These are phyloP conservation scores for Drosophila bocki DNA, from an alignment of 1,140 invertebrate genomes.

Conservation along the genomic window DNA sequence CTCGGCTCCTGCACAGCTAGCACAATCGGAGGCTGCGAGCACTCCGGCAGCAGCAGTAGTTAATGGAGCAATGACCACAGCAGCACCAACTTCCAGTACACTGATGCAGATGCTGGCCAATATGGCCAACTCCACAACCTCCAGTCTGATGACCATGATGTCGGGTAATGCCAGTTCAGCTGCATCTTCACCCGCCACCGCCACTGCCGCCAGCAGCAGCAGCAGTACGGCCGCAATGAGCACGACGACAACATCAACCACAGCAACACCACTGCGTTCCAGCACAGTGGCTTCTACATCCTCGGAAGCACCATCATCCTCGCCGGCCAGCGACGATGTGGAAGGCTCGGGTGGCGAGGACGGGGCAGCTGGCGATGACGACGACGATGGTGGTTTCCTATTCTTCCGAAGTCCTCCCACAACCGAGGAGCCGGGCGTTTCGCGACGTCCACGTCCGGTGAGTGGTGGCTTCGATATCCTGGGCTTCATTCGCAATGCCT, in stretches of 20 bases:
- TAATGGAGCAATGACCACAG: conserved; percentile 4
- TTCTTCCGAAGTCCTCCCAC: conserved; percentile 50
- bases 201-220: conserved; percentile 7
- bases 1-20: neutral
- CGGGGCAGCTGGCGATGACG: conserved; percentile 21
- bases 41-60: neutral
- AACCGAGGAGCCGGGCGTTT: conserved; percentile 50
- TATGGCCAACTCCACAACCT: conserved; percentile 35
- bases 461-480: conserved; percentile 74
- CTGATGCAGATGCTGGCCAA: conserved; percentile 36
- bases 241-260: conserved; percentile 37
- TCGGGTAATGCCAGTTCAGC: conserved; percentile 18
- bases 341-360: conserved; percentile 84
- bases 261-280: conserved; percentile 43
- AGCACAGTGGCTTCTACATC: conserved; percentile 47
- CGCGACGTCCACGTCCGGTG: conserved; percentile 66
- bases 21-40: conserved; percentile 26
- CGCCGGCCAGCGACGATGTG: conserved; percentile 63
- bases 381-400: conserved; percentile 49
- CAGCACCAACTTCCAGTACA: conserved; percentile 25
- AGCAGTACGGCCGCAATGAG: conserved; percentile 38
- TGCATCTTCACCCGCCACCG: neutral
- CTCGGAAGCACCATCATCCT: conserved; percentile 21
- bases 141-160: conserved; percentile 34
- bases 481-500: conserved; percentile 48